Conservation (phyloP, 2,888 invertebrate species). For the Falcaria lacertinaria region DNA sequence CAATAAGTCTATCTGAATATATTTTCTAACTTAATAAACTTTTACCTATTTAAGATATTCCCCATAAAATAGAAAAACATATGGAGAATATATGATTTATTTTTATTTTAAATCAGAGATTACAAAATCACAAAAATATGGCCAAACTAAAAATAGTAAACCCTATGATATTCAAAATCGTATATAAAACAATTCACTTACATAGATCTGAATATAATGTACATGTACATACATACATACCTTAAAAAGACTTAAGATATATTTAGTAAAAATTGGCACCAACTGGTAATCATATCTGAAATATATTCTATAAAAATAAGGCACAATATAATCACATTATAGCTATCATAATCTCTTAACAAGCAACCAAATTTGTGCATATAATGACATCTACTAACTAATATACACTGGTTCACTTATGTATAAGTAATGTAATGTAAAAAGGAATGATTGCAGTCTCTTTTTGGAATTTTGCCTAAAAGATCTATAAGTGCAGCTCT, state of each 20-base stretch:
- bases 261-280: constrained; percentile 63
- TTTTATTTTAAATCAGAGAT: constrained; percentile 34
- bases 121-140: constrained; percentile 51
- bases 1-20: too few species aligned
- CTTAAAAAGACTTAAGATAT: neutral
- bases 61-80: constrained; percentile 12
- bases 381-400: constrained; percentile 17
- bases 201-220: too few species aligned
- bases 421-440: constrained; percentile 16
- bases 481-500: constrained; percentile 7
- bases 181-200: constrained; percentile 8
- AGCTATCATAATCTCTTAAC: constrained; percentile 30
- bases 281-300: constrained; percentile 44
- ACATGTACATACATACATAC: constrained; percentile 7
- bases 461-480: constrained; percentile 19
- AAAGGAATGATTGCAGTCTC: constrained; percentile 56
- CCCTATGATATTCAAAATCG: constrained; percentile 6
- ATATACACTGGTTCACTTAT: constrained; percentile 21
- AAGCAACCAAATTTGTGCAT: constrained; percentile 35
- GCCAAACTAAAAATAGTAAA: constrained; percentile 27
- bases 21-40: constrained; percentile 5
- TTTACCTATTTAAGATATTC: neutral
- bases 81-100: constrained; percentile 44
- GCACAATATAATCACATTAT: constrained; percentile 64
- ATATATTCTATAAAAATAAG: constrained; percentile 40